These are phyloP conservation scores for Conops quadrifasciatus DNA, from an alignment of 2,888 invertebrate genomes.

Conservation along the genomic window DNA sequence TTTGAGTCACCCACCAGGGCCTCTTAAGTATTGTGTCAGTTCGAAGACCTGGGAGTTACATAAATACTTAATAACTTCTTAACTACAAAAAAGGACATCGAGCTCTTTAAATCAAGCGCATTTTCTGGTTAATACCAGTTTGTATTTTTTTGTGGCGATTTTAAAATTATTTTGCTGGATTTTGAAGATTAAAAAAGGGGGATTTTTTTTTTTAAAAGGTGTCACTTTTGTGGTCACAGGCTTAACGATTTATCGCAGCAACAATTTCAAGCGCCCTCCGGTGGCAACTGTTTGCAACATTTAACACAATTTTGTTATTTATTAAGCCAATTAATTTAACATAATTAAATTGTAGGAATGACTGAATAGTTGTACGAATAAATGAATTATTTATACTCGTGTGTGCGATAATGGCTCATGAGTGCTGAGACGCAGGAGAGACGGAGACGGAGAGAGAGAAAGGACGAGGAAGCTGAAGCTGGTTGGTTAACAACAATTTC, in stretches of 20 bases:
- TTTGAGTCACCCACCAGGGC: too few species aligned
- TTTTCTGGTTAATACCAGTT: too few species aligned
- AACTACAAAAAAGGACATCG: too few species aligned
- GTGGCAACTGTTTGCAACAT: slow-evolving; percentile 36
- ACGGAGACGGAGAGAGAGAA: not conserved
- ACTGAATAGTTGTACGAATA: not conserved
- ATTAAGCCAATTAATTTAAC: slow-evolving; percentile 43
- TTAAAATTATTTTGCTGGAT: slow-evolving; percentile 1
- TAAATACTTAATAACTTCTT: too few species aligned
- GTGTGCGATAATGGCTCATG: not conserved
- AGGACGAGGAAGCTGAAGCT: not conserved
- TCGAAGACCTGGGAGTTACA: too few species aligned
- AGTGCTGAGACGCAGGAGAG: not conserved
- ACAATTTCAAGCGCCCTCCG: slow-evolving; percentile 14
- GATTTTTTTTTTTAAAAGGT: too few species aligned
- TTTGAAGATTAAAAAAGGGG: too few species aligned
- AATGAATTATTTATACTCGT: not conserved
- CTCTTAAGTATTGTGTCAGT: too few species aligned
- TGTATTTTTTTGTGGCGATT: too few species aligned
- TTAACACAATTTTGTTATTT: slow-evolving; percentile 60
- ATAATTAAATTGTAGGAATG: slow-evolving; percentile 9
- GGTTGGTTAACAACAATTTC: not conserved
- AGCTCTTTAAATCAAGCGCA: too few species aligned
- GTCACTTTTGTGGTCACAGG: not conserved
- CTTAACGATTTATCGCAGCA: slow-evolving; percentile 21